phyloP scores from a whole-genome alignment of 2,888 invertebrate species.

The Lacanobia wlatinum region DNA sequence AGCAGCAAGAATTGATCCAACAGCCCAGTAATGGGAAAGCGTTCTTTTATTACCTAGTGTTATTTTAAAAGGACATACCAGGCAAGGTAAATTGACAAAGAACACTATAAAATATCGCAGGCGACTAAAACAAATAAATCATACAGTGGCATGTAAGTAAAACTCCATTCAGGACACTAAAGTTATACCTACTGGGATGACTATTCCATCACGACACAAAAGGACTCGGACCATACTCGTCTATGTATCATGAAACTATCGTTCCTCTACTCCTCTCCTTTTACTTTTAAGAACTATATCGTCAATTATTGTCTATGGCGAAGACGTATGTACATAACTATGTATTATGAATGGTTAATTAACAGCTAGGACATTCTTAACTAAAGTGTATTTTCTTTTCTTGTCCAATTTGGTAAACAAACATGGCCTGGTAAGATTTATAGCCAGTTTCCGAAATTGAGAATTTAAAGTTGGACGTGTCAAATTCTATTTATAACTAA shows the following conservation, averaged over 20 bases:
- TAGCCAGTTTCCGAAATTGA: neutral
- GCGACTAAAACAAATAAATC: neutral
- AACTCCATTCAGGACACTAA: neutral
- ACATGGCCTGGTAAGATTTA: too few relatives aligned
- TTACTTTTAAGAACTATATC: conserved; percentile 38
- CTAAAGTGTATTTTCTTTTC: conserved; percentile 11
- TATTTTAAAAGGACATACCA: neutral
- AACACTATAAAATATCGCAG: neutral
- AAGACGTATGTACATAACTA: conserved; percentile 43
- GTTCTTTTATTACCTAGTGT: neutral
- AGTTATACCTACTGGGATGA: neutral
- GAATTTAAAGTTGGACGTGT: neutral
- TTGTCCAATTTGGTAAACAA: conserved; percentile 12
- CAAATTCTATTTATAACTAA: neutral
- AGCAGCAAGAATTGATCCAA: neutral
- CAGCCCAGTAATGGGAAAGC: neutral
- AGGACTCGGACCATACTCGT: conserved; percentile 7
- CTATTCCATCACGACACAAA: neutral
- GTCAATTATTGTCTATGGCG: conserved; percentile 15
- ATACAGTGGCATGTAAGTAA: neutral
- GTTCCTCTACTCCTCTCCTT: conserved; percentile 55
- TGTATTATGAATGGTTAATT: conserved; percentile 27
- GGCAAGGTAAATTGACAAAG: neutral
- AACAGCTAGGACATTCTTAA: conserved; percentile 5
- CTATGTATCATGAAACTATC: conserved; percentile 48